Evolutionary conservation across 2,888 invertebrate species (phyloP).

Genomic region (Drosophila affinis): DNA sequence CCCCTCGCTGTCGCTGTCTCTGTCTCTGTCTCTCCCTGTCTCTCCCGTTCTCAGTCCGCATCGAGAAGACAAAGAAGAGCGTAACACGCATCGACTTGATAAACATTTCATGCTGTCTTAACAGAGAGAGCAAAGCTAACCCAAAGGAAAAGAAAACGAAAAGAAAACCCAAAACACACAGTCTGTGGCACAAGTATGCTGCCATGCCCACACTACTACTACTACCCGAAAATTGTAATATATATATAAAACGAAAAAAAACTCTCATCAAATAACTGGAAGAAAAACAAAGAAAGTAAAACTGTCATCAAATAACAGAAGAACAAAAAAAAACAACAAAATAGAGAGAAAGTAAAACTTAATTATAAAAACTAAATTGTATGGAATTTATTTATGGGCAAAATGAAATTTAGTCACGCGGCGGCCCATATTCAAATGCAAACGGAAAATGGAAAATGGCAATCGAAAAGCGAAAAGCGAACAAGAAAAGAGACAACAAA

Average conservation of each 20-base stretch:
- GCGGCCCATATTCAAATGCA: conserved; percentile 18
- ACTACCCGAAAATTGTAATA: conserved; percentile 49
- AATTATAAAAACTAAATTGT: conserved; percentile 42
- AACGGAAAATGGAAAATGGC: conserved; percentile 17
- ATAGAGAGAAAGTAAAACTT: conserved; percentile 29
- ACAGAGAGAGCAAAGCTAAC: conserved; percentile 28
- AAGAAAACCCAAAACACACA: conserved; percentile 11
- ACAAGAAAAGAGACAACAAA: not conserved
- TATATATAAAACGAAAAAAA: conserved; percentile 26
- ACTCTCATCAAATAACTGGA: conserved; percentile 38
- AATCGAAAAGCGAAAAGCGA: conserved; percentile 13
- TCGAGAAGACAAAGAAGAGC: conserved; percentile 21
- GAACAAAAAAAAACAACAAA: conserved; percentile 8
- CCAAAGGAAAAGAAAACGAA: conserved; percentile 16
- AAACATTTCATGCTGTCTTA: conserved; percentile 47
- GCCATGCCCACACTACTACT: conserved; percentile 10
- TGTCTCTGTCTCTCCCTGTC: not conserved
- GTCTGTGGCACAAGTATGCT: conserved; percentile 30
- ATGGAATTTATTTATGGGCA: conserved; percentile 46
- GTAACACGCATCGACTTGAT: conserved; percentile 51
- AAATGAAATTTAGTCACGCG: conserved; percentile 37
- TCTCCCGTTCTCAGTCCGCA: not conserved
- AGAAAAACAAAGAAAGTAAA: conserved; percentile 9
- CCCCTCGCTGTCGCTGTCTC: not conserved
- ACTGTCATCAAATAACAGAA: conserved; percentile 36